Base-by-base conservation (phyloP, 30 jellyfish, hydroid and myxozoan genomes). In the Calvadosia cruxmelitensis region DNA sequence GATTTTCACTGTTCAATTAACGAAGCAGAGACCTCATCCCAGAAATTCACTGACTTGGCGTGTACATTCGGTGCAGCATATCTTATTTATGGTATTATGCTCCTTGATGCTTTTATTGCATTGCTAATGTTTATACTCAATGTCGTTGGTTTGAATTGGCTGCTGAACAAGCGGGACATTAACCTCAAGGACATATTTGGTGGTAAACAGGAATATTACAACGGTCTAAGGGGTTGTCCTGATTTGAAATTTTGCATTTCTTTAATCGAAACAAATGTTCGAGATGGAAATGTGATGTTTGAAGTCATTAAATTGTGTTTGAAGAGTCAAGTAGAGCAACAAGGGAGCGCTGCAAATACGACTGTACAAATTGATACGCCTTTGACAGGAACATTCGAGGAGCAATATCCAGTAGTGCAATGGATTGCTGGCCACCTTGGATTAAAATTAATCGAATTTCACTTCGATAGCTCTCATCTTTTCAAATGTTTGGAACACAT, bases 221-320 rank as follows among this genome's bases (percentile, higher is more conserved):
- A 75, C 26, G 94, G 94, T 31, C 79, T 81, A 3, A 89, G 83
- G 0, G 94, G 94, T 27, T 81, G 67, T 73, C 67, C 64, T 1
- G 94, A 81, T 66, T 67, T 81, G 15, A 72, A 74, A 31, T 81
- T 81, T 52, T 73, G 87, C 51, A 74, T 81, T 80, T 74, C 87
- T 23, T 78, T 81, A 24, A 66, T 81, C 12, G 75, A 78, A 0
- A 67, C 80, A 51, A 81, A 81, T 65, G 78, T 67, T n/a, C 77
- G 83, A 33, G 94, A 81, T 61, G 94, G 94, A n/a, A 73, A 64
- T 33, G 61, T 81, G 0, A 73, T 78, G 34, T 74, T 81, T 57
- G 88, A 74, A 67, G 51, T 70, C 51, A 68, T 81, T 53, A 74
- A 73, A 61, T 81, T 76, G 24, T 74, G 87, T 33, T 48, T 81